phyloP scores from a whole-genome alignment of 2,888 invertebrate species.

The Drosophila anomelani region DNA sequence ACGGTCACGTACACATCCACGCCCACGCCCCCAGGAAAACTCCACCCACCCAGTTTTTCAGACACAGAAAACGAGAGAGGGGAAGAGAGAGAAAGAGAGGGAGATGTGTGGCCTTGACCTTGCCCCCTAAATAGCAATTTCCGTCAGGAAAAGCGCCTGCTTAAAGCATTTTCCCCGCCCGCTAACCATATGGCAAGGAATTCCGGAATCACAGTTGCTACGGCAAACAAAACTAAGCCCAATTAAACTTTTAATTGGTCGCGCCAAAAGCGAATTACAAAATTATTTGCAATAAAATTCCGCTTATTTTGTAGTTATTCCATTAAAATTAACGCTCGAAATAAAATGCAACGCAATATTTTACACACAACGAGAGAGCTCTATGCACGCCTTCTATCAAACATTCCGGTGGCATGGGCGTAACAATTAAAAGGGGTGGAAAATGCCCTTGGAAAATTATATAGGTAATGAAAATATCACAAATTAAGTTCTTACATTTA shows the following conservation, averaged over 20 bases:
- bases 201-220: conserved; percentile 20
- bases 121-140: conserved; percentile 49
- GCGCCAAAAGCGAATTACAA: conserved; percentile 11
- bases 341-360: conserved; percentile 40
- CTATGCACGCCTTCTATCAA: conserved; percentile 36
- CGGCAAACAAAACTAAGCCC: conserved; percentile 1
- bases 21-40: conserved; percentile 12
- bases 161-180: conserved; percentile 29
- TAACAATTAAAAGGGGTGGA: background rate
- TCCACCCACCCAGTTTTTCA: conserved; percentile 6
- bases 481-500: background rate
- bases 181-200: conserved; percentile 34
- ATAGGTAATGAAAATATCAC: background rate
- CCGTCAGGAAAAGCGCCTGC: conserved; percentile 37
- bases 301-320: conserved; percentile 10
- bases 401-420: conserved; percentile 15
- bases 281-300: conserved; percentile 14
- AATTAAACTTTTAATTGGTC: conserved; percentile 18
- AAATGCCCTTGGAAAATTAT: background rate
- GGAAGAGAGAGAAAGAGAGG: background rate
- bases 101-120: conserved; percentile 53
- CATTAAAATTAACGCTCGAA: conserved; percentile 24
- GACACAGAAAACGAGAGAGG: background rate
- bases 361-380: background rate
- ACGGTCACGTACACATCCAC: conserved; percentile 49